These are phyloP conservation scores for Calyptomena viridis DNA, from an alignment of 2,113 vertebrate genomes.

Conservation along the genomic window DNA sequence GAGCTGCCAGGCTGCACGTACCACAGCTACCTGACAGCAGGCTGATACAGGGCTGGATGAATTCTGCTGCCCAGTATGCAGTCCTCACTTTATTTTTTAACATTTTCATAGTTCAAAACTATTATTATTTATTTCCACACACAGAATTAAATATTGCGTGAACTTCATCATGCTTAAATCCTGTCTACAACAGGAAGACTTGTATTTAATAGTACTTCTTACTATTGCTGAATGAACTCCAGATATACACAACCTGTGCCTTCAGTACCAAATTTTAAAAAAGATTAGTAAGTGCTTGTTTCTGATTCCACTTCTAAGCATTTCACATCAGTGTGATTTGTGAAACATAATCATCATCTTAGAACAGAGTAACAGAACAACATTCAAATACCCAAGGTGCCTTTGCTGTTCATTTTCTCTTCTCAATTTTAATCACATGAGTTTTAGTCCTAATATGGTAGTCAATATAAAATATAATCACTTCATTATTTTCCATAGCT, in stretches of 20 bases:
- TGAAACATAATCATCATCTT: not conserved
- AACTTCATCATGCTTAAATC: not conserved
- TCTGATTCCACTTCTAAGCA: not conserved
- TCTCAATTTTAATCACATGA: not conserved
- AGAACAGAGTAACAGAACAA: not conserved
- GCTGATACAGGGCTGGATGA: not conserved
- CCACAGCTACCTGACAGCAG: not conserved
- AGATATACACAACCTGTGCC: not conserved
- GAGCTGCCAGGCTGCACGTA: rapidly evolving
- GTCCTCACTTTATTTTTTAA: not conserved
- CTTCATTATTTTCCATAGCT: not conserved
- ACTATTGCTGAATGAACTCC: not conserved
- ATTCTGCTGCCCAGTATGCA: not conserved
- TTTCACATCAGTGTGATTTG: not conserved
- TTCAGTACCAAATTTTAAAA: not conserved
- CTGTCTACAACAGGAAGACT: not conserved
- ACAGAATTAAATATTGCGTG: not conserved
- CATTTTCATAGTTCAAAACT: not conserved
- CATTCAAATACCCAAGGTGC: not conserved
- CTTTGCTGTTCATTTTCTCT: not conserved
- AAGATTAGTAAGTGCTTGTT: not conserved
- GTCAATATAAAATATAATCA: not conserved
- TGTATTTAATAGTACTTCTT: not conserved
- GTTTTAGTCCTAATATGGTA: not conserved
- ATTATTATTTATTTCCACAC: not conserved